Percentiles rank a stretch among this genome's conserved stretches.
Evolutionary conservation across 2,113 vertebrate genomes (phyloP).

Genomic region (Tapirus terrestris): DNA sequence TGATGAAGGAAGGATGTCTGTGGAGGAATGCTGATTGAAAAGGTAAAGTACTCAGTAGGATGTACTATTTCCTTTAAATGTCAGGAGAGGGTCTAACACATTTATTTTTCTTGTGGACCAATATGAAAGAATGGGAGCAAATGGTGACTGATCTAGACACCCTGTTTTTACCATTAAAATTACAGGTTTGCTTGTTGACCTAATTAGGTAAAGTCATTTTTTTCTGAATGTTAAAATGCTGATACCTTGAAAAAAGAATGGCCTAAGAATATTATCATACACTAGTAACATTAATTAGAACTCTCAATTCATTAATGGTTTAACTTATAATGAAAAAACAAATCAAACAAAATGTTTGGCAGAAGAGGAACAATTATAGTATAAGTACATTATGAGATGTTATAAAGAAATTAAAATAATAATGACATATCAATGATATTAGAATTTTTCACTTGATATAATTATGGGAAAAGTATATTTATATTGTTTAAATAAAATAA

Average conservation of each 20-base stretch:
- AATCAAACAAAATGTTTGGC: not conserved
- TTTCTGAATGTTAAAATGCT: not conserved
- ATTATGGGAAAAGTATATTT: not conserved
- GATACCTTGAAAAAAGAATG: not conserved
- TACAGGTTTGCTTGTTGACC: not conserved
- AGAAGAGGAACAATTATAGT: not conserved
- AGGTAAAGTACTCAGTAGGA: not conserved
- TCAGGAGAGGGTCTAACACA: not conserved
- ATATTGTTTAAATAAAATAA: not conserved
- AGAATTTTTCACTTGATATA: not conserved
- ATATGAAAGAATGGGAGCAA: not conserved
- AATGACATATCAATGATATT: not conserved
- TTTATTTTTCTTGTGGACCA: not conserved
- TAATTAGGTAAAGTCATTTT: not conserved
- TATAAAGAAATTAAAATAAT: not conserved
- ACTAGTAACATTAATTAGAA: not conserved
- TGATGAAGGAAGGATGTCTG: not conserved
- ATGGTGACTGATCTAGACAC: not conserved
- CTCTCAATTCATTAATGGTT: not conserved
- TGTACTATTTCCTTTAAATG: slow-evolving; percentile 42
- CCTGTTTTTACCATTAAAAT: slow-evolving; percentile 31
- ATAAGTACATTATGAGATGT: not conserved
- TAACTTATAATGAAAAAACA: not conserved
- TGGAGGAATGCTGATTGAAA: not conserved
- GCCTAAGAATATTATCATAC: not conserved